These are phyloP conservation scores for Atopsyche davidsoni DNA, from an alignment of 1,140 invertebrate species.

Conservation along the genomic window DNA sequence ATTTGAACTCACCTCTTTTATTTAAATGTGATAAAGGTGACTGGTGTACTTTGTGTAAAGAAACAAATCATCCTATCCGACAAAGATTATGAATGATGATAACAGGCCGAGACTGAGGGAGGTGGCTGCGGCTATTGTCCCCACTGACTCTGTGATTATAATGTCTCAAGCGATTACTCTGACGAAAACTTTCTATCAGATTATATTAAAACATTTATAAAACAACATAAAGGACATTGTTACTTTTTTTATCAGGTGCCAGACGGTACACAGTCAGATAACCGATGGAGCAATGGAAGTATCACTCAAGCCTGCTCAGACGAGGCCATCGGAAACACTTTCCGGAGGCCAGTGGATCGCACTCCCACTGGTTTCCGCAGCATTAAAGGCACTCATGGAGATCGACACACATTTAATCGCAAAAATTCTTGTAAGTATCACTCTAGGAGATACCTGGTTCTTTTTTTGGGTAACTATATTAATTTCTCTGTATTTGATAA, in stretches of 20 bases:
- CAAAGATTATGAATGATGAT: slow-evolving; percentile 15
- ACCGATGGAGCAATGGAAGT: slow-evolving; percentile 9
- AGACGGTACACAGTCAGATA: too few relatives aligned
- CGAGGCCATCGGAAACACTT: slow-evolving; percentile 14
- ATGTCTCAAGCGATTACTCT: slow-evolving; percentile 14
- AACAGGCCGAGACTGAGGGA: slow-evolving; percentile 21
- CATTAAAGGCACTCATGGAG: slow-evolving; percentile 24
- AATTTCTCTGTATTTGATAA: too few relatives aligned
- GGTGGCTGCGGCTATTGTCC: slow-evolving; percentile 9
- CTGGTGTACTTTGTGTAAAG: too few relatives aligned
- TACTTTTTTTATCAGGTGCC: too few relatives aligned
- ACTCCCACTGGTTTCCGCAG: slow-evolving; percentile 24
- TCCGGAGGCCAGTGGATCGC: slow-evolving; percentile 11
- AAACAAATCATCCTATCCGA: too few relatives aligned
- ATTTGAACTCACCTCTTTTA: too few relatives aligned
- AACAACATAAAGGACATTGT: too few relatives aligned
- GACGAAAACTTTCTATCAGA: too few relatives aligned
- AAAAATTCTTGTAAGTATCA: not conserved
- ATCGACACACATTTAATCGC: slow-evolving; percentile 9
- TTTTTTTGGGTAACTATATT: too few relatives aligned
- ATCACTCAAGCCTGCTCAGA: slow-evolving; percentile 16
- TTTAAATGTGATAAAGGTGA: too few relatives aligned
- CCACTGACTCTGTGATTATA: slow-evolving; percentile 12
- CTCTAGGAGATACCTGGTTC: too few relatives aligned
- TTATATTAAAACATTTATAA: not conserved